Evolutionary conservation across 2,797 vertebrate species (phyloP).

Genomic region (Schizothorax lantsangensis): DNA sequence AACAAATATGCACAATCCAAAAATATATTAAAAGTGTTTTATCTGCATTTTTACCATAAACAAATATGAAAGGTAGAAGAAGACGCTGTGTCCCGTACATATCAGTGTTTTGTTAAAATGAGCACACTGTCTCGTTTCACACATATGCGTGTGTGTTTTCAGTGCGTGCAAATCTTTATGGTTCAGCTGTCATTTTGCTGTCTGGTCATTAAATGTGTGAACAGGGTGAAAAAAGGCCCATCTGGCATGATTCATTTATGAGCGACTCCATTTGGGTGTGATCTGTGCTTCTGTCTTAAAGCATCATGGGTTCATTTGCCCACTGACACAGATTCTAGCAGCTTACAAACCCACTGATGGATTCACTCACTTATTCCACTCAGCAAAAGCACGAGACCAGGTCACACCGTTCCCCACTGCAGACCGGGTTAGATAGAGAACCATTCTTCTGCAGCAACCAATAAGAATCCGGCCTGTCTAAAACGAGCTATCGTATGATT

Average conservation of each 20-base stretch:
- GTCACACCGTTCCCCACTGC: conserved; percentile 22
- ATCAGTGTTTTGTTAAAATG: not conserved
- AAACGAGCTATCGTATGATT: conserved; percentile 46
- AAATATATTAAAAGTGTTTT: not conserved
- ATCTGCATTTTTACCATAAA: not conserved
- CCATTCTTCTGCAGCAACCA: conserved; percentile 8
- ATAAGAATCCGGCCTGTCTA: conserved; percentile 33
- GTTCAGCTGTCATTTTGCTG: conserved; percentile 40
- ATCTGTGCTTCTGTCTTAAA: conserved; percentile 42
- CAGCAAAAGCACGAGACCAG: conserved; percentile 23
- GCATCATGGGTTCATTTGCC: conserved; percentile 45
- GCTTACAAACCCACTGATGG: conserved; percentile 33
- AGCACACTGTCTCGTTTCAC: not conserved
- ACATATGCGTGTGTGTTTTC: conserved; percentile 31
- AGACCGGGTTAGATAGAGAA: conserved; percentile 14
- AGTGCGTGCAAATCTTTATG: conserved; percentile 14
- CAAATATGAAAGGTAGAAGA: not conserved
- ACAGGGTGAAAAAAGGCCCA: conserved; percentile 47
- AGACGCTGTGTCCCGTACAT: not conserved
- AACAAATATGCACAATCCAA: not conserved
- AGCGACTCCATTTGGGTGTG: conserved; percentile 53
- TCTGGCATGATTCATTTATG: conserved; percentile 59
- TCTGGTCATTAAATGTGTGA: conserved; percentile 45
- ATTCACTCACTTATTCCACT: conserved; percentile 27
- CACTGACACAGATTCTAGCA: conserved; percentile 57